Evolutionary conservation across 2,113 vertebrate species (phyloP).

Genomic region (Phyllopteryx taeniolatus): DNA sequence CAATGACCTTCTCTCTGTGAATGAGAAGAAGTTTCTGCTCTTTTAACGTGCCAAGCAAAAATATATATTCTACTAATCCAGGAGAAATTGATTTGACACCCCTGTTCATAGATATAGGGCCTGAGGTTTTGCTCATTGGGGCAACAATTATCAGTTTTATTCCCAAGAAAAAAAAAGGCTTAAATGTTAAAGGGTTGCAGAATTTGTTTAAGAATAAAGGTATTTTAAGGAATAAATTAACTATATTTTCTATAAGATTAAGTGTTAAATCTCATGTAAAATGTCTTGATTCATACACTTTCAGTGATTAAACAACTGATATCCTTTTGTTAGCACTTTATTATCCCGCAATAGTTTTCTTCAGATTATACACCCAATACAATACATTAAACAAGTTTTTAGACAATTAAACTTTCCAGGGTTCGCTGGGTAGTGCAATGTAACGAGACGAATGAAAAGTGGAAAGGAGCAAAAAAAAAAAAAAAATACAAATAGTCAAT

Average conservation of each 20-base stretch:
- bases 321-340: neutral
- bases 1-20: neutral
- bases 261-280: too few relatives aligned
- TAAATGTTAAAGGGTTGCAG: too few relatives aligned
- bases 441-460: neutral
- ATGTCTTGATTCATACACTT: too few relatives aligned
- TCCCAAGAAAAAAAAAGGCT: neutral
- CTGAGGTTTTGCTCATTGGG: neutral
- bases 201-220: too few relatives aligned
- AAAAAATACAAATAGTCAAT: constrained; percentile 10
- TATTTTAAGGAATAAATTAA: too few relatives aligned
- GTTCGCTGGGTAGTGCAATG: constrained; percentile 20
- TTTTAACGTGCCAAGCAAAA: neutral
- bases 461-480: neutral
- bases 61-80: neutral
- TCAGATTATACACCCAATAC: constrained; percentile 31
- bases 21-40: neutral
- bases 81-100: neutral
- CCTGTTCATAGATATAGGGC: neutral
- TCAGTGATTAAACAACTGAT: neutral
- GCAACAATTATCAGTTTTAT: neutral
- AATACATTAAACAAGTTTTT: constrained; percentile 22
- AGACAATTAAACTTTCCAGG: neutral
- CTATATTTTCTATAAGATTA: too few relatives aligned
- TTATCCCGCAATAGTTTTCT: neutral